Evolutionary conservation across 2,888 invertebrate species (phyloP), one percentile per base, ranked within the genome.

Genomic region (Corythucha ciliata): DNA sequence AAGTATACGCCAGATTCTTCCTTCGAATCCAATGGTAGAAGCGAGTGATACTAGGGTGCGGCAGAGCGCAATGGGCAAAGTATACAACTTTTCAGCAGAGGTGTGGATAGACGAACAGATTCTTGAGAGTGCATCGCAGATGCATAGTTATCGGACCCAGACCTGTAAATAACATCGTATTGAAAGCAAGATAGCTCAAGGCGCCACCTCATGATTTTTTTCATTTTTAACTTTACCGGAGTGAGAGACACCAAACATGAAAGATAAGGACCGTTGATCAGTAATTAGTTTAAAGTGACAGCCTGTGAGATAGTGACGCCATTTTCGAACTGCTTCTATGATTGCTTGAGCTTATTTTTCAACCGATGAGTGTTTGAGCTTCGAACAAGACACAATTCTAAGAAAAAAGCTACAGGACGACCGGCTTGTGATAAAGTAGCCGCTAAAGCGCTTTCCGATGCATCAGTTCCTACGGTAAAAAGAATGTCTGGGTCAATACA

Each of bases 391-490:
- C 29, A 29, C 8, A 29, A n/a, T 29, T 29, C 29, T 29, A 10
- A 29, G n/a, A n/a, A 29, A 29, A 29, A 29, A 29, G 29, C 51
- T 2, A 51, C 26, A 16, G 51, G 51, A 8, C 37, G 21, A 4
- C 10, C 14, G 7, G 4, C n/a, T 26, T 45, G 29, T 12, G 29
- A 29, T 29, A 10, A n/a, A n/a, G 8, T 12, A 10, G n/a, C 29
- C n/a, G 29, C 29, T 8, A 29, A 10, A n/a, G 29, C n/a, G n/a
- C 8, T 10, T 10, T 29, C 29, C 8, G 29, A 29, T 29, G 29
- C 29, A n/a, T 29, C 29, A n/a, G 29, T 29, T 29, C n/a, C 29
- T 29, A 29, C 29, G 8, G 8, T 8, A n/a, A 29, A n/a, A 10
- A n/a, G 29, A 29, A 29, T 12, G n/a, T 29, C 29, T 6, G 7